Evolutionary conservation across 2,797 vertebrate species (phyloP), one percentile per base, ranked within the genome.

Genomic region (Limnodromus scolopaceus): DNA sequence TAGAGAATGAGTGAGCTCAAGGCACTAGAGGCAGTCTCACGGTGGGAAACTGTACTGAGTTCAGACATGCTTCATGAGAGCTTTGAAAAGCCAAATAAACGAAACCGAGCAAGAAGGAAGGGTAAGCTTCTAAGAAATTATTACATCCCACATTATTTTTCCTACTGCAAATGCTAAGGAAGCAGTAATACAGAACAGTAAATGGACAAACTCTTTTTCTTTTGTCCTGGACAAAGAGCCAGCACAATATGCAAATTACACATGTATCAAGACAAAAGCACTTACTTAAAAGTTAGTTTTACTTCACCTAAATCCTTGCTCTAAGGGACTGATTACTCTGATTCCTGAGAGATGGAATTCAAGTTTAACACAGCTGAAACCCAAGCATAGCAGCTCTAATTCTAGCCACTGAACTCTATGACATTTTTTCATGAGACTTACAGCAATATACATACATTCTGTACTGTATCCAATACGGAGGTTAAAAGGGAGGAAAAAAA

Each of bases 371-470:
- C 8, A 84, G 14, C 2, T 57, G 36, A 93, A 93, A 86, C 4
- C 5, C 19, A 54, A 55, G 32, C 0, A 0, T 3, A 63, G 23
- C 17, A 77, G 11, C 25, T 77, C 53, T 54, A 66, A 38, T 55
- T 68, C 34, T 25, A 80, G 22, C 11, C 24, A 49, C 32, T 66
- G 30, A 74, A 60, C 4, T 34, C 13, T 34, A 11, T 5, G 24
- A 61, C 6, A 39, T 34, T 48, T 92, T 77, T 55, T 63, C 0
- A 55, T 71, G 36, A 77, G 36, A 55, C 32, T 36, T 10, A 57
- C 13, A 75, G 28, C 11, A 85, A 69, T 24, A 58, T 3, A 69
- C 4, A 46, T 4, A 61, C 10, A 39, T 36, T 55, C 45, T 41
- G 15, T 16, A 75, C 18, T 8, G 16, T 17, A 78, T 13, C 16